Conservation (phyloP, 2,113 vertebrate species). For the Chunga burmeisteri region DNA sequence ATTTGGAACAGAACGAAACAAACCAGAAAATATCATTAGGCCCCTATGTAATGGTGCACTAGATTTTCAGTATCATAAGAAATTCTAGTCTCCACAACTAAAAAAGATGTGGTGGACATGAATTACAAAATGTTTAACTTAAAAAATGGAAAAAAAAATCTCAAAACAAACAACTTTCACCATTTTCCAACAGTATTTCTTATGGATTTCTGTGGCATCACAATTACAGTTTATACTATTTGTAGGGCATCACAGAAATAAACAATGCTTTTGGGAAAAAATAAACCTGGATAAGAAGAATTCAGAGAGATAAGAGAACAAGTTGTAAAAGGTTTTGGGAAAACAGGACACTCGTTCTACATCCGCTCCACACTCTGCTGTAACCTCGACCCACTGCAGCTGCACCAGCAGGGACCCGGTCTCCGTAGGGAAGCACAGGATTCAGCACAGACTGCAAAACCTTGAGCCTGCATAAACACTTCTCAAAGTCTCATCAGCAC, state of each 20-base stretch:
- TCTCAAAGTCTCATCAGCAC: background rate
- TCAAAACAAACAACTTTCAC: background rate
- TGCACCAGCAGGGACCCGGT: background rate
- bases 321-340: background rate
- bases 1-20: background rate
- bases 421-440: rapidly evolving
- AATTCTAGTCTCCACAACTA: background rate
- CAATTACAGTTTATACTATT: background rate
- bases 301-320: background rate
- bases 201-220: background rate
- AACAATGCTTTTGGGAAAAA: background rate
- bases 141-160: background rate
- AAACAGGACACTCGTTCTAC: background rate
- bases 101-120: background rate
- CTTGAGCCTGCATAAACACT: background rate
- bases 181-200: background rate
- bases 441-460: background rate
- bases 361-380: background rate
- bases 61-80: background rate
- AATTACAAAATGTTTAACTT: background rate
- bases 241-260: background rate
- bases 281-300: background rate
- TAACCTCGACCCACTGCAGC: background rate
- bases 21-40: background rate
- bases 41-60: background rate